Evolutionary conservation across 2,888 invertebrate species (phyloP).

Genomic region (Oasisia sp.): DNA sequence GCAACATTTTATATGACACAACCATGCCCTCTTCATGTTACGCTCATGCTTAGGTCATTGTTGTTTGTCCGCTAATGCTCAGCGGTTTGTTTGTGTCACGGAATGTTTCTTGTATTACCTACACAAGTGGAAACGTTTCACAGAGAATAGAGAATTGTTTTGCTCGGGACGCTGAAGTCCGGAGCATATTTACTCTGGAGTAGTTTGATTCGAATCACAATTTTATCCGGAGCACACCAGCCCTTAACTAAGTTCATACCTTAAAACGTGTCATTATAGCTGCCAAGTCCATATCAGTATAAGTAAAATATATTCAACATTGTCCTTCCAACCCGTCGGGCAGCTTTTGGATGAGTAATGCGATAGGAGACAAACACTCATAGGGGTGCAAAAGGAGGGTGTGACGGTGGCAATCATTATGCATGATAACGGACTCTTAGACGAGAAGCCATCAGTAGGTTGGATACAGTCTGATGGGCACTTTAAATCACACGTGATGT

Average conservation of each 20-base stretch:
- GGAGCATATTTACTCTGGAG: not conserved
- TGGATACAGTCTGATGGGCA: not conserved
- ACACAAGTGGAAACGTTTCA: not conserved
- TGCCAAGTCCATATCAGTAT: not conserved
- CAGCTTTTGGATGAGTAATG: not conserved
- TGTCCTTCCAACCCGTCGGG: too few species aligned
- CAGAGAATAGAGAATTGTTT: not conserved
- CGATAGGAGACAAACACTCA: not conserved
- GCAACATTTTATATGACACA: too few species aligned
- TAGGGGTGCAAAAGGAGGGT: not conserved
- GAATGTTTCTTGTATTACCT: too few species aligned
- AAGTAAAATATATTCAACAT: too few species aligned
- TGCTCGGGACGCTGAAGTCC: not conserved
- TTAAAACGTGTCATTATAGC: not conserved
- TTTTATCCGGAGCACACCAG: not conserved
- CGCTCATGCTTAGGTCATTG: too few species aligned
- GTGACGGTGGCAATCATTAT: not conserved
- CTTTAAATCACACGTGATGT: not conserved
- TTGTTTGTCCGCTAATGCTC: too few species aligned
- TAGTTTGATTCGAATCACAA: not conserved
- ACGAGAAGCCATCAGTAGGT: not conserved
- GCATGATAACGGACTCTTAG: not conserved
- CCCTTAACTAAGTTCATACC: not conserved
- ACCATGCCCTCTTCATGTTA: too few species aligned
- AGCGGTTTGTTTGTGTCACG: too few species aligned